Base-by-base conservation (phyloP, 2,888 invertebrate species). In the Periphyllus acericola region DNA sequence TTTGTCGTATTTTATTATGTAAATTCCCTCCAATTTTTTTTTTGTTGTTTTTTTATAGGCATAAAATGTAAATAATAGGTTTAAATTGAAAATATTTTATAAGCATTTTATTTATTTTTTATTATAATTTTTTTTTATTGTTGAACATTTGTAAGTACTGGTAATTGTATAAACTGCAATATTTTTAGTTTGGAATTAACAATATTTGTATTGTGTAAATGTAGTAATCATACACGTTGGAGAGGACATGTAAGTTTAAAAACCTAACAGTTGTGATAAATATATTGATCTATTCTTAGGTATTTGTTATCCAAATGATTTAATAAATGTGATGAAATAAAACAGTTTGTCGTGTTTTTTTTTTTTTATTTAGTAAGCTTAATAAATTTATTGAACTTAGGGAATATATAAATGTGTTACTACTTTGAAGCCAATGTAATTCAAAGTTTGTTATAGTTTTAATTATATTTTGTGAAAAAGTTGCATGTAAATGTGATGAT, bases 51-150 rank as follows among this genome's bases (percentile, higher is more conserved):
- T 83, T 79, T 34, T 71, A 55, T 86, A 87, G 74, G 74, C 36
- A 87, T 72, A 71, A 85, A 86, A 80, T 87, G 87, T 87, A 87
- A 60, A 87, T 87, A 87, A 6, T 80, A 81, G 74, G 25, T 32
- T 72, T 68, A 86, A 34, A n/a, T n/a, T 78, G 55, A 76, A 78
- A 79, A 87, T 66, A 81, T 87, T 87, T 87, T 87, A 74, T 87
- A 87, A 87, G 55, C 72, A 87, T 87, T 87, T 87, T 87, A 87
- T 87, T 87, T 87, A 87, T 87, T 87, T 87, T 80, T 80, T 81
- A 81, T 80, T 66, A 81, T 87, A 60, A 11, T 87, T 87, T 80
- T 86, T 85, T 85, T 87, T 87, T 81, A 87, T 74, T 87, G 87
- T 87, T 87, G 74, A 81, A 81, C 60, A 87, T 87, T 87, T 80